Percentiles rank a stretch among this genome's conserved stretches.
phyloP scores from a whole-genome alignment of 2,888 invertebrate species.

The Congeria kusceri region DNA sequence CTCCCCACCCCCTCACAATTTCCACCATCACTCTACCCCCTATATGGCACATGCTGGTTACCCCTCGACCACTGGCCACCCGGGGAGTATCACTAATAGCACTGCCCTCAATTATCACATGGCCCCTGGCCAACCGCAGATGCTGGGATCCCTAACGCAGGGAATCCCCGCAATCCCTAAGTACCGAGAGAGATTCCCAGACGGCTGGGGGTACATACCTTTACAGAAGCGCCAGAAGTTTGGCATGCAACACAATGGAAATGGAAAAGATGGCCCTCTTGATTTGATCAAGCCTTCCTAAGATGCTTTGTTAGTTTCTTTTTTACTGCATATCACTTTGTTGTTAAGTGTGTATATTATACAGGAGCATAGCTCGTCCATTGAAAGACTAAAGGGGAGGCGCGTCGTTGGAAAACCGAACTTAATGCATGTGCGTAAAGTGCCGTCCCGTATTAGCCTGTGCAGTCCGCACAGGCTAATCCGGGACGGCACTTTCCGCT shows the following conservation, averaged over 20 bases:
- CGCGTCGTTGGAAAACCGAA: too few species aligned
- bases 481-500: too few species aligned
- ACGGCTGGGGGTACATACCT: constrained; percentile 58
- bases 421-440: too few species aligned
- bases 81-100: not conserved
- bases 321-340: too few species aligned
- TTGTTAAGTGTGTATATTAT: too few species aligned
- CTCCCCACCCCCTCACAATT: constrained; percentile 35
- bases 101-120: constrained; percentile 15
- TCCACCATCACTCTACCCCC: constrained; percentile 11
- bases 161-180: constrained; percentile 38
- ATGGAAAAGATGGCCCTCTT: constrained; percentile 51
- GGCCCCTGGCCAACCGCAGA: constrained; percentile 14
- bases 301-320: not conserved
- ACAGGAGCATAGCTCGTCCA: too few species aligned
- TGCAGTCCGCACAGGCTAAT: too few species aligned
- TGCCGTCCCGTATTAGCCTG: too few species aligned
- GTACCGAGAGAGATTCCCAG: constrained; percentile 51
- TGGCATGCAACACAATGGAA: constrained; percentile 38
- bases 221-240: constrained; percentile 59
- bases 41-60: not conserved
- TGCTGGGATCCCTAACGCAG: not conserved
- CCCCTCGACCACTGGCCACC: not conserved
- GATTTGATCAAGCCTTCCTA: constrained; percentile 53
- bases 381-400: too few species aligned